These are phyloP conservation scores for Drosophila neotestacea DNA, from an alignment of 2,888 invertebrate genomes.

Conservation along the genomic window DNA sequence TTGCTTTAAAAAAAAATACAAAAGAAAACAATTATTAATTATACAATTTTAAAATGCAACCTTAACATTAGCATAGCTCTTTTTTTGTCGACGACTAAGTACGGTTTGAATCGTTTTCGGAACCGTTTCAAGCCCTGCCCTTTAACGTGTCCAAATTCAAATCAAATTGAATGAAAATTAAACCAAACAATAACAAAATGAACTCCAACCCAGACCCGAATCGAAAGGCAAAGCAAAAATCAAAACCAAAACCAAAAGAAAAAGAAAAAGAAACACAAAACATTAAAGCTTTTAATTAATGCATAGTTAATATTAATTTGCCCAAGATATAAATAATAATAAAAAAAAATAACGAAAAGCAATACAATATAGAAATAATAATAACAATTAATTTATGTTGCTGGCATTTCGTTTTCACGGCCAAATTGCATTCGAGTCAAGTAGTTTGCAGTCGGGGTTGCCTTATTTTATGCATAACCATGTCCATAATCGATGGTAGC, in stretches of 20 bases:
- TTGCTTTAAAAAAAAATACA: neutral
- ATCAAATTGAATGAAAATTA: conserved; percentile 24
- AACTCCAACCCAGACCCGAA: conserved; percentile 17
- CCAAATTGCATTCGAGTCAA: conserved; percentile 65
- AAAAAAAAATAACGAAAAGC: conserved; percentile 13
- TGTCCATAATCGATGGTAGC: conserved; percentile 37
- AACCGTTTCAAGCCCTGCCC: conserved; percentile 13
- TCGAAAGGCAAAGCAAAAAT: conserved; percentile 25
- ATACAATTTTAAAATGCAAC: conserved; percentile 34
- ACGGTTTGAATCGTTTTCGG: no score
- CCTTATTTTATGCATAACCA: conserved; percentile 38
- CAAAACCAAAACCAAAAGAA: neutral
- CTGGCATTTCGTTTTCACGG: conserved; percentile 74
- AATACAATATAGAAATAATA: conserved; percentile 52
- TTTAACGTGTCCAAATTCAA: conserved; percentile 16
- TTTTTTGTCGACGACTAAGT: neutral
- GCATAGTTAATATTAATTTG: conserved; percentile 61
- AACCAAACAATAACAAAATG: neutral
- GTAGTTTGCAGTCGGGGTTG: conserved; percentile 29
- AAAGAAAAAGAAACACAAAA: conserved; percentile 1
- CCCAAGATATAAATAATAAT: conserved; percentile 29
- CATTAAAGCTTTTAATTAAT: conserved; percentile 58
- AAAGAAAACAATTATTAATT: conserved; percentile 14
- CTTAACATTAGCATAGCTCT: conserved; percentile 25
- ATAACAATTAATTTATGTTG: conserved; percentile 76